phyloP scores from a whole-genome alignment of 2,797 vertebrate genomes.

The Pangasius larnaudii region DNA sequence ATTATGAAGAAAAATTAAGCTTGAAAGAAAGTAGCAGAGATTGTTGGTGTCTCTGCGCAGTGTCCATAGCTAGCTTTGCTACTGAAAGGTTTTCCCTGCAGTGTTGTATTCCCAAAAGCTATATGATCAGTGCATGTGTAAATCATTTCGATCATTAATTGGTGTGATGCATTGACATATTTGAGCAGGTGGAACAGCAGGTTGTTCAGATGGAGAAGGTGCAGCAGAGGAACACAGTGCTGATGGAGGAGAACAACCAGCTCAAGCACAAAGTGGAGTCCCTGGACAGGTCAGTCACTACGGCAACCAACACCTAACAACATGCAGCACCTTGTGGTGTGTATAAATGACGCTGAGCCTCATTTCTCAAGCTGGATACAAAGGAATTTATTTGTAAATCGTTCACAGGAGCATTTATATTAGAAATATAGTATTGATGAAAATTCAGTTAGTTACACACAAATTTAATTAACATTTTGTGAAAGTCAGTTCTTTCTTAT shows the following conservation, averaged over 20 bases:
- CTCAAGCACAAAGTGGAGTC: conserved; percentile 84
- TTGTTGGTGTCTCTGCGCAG: not conserved
- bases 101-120: not conserved
- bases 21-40: not conserved
- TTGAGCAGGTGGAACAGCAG: conserved; percentile 87
- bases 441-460: not conserved
- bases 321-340: not conserved
- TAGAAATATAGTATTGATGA: not conserved
- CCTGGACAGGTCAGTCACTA: conserved; percentile 83
- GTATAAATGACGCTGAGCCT: not conserved
- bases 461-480: not conserved
- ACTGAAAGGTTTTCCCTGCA: not conserved
- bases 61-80: not conserved
- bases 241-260: conserved; percentile 89
- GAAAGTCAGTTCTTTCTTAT: not conserved
- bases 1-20: not conserved
- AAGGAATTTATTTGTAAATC: not conserved
- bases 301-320: not conserved
- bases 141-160: not conserved
- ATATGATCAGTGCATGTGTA: conserved; percentile 11
- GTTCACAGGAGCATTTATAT: not conserved
- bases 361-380: not conserved
- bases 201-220: conserved; percentile 84
- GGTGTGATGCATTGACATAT: not conserved
- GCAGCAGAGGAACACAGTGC: conserved; percentile 83